phyloP scores from a whole-genome alignment of 2,797 vertebrate genomes.

The Prionace glauca region DNA sequence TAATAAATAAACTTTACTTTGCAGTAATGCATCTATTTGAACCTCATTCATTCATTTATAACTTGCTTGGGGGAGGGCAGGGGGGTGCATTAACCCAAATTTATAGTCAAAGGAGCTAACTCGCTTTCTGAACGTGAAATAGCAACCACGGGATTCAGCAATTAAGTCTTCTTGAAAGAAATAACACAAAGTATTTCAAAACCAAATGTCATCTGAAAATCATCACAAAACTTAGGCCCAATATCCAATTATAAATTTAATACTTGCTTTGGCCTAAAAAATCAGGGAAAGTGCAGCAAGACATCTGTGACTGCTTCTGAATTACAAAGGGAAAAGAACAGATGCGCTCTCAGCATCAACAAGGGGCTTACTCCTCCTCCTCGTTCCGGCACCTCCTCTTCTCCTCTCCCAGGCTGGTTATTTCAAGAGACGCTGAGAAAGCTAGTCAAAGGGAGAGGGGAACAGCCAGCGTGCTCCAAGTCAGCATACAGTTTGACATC shows the following conservation, averaged over 20 bases:
- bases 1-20: neutral
- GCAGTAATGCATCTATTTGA: neutral
- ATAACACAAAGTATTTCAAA: neutral
- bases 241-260: neutral
- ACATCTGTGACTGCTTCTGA: neutral
- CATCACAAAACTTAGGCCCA: neutral
- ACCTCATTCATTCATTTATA: neutral
- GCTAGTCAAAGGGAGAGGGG: neutral
- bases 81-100: neutral
- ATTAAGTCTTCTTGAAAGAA: neutral
- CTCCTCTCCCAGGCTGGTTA: neutral
- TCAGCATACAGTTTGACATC: neutral
- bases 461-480: neutral
- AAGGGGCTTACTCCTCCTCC: neutral
- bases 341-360: neutral
- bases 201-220: neutral
- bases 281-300: neutral
- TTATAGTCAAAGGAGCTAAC: neutral
- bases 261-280: neutral
- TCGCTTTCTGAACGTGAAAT: neutral
- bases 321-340: neutral
- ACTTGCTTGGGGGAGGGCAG: neutral
- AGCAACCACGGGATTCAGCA: neutral
- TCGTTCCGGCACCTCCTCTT: too few species aligned
- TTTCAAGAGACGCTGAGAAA: neutral